phyloP scores from a whole-genome alignment of 1,140 invertebrate genomes.

The Drosophila trapezifrons region DNA sequence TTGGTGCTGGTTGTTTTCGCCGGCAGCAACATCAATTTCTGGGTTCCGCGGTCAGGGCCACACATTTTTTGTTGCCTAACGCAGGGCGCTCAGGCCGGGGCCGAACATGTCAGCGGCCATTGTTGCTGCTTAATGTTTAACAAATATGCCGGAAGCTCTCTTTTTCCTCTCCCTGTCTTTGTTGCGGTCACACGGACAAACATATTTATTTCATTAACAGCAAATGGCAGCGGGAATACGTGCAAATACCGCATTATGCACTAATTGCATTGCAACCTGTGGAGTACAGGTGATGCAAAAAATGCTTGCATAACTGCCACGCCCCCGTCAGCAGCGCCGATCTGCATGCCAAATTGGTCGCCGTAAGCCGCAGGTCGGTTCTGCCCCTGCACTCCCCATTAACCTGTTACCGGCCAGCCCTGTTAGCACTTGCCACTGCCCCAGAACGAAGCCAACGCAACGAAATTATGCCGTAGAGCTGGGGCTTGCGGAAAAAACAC shows the following conservation, averaged over 20 bases:
- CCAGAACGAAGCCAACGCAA: constrained; percentile 31
- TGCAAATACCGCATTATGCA: constrained; percentile 52
- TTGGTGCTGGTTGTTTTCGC: constrained; percentile 24
- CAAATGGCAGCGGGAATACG: constrained; percentile 55
- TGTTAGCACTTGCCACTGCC: constrained; percentile 35
- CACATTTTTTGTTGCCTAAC: constrained; percentile 52
- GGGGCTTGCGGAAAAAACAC: constrained; percentile 6
- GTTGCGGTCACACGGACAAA: constrained; percentile 26
- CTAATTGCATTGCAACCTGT: constrained; percentile 78
- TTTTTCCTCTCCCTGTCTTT: neutral
- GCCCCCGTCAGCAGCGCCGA: neutral
- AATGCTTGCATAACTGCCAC: constrained; percentile 15
- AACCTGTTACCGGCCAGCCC: constrained; percentile 14
- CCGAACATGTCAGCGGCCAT: constrained; percentile 13
- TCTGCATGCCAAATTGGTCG: constrained; percentile 37
- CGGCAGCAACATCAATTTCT: constrained; percentile 44
- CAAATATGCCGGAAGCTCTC: constrained; percentile 30
- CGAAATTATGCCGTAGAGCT: constrained; percentile 35
- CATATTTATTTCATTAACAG: constrained; percentile 71
- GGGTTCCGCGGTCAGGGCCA: constrained; percentile 29
- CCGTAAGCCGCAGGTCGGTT: constrained; percentile 21
- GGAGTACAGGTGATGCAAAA: constrained; percentile 48
- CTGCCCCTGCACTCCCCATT: constrained; percentile 6
- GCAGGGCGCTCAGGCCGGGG: neutral
- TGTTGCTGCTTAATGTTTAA: constrained; percentile 42